Conservation (phyloP, 2,888 invertebrate species). For the Melanotus villosus region DNA sequence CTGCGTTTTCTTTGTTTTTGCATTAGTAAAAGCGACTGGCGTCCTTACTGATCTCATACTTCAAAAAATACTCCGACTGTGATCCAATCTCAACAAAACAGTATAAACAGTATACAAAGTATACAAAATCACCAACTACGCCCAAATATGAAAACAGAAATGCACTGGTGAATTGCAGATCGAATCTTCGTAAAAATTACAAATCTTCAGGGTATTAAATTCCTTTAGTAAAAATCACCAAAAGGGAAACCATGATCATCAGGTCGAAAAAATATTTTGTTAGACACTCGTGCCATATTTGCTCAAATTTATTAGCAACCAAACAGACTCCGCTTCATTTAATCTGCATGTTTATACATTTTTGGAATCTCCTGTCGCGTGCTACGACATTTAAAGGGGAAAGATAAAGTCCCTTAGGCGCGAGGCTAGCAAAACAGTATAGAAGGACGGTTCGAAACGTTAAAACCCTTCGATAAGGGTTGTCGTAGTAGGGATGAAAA, state of each 20-base stretch:
- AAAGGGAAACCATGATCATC: conserved; percentile 56
- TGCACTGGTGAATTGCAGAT: conserved; percentile 67
- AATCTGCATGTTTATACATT: too few species aligned
- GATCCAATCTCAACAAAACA: conserved; percentile 75
- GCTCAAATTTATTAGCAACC: conserved; percentile 65
- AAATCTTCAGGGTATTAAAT: conserved; percentile 72
- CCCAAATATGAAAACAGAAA: conserved; percentile 52
- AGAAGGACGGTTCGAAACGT: too few species aligned
- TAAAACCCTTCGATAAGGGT: too few species aligned
- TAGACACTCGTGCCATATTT: conserved; percentile 60
- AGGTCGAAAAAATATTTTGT: conserved; percentile 57
- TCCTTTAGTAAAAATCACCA: conserved; percentile 66
- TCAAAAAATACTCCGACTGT: conserved; percentile 76
- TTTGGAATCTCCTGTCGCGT: too few species aligned
- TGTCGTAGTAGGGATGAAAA: too few species aligned
- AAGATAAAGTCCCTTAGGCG: too few species aligned
- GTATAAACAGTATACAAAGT: too few species aligned
- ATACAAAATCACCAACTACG: too few species aligned
- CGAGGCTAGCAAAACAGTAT: too few species aligned
- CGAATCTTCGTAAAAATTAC: conserved; percentile 66
- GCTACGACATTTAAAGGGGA: too few species aligned
- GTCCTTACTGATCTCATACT: conserved; percentile 74
- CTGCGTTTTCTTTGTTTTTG: conserved; percentile 66
- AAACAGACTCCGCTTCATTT: conserved; percentile 70
- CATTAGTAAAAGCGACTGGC: conserved; percentile 72